Evolutionary conservation across 1,140 invertebrate species (phyloP).

Genomic region (Drosophila simulans): DNA sequence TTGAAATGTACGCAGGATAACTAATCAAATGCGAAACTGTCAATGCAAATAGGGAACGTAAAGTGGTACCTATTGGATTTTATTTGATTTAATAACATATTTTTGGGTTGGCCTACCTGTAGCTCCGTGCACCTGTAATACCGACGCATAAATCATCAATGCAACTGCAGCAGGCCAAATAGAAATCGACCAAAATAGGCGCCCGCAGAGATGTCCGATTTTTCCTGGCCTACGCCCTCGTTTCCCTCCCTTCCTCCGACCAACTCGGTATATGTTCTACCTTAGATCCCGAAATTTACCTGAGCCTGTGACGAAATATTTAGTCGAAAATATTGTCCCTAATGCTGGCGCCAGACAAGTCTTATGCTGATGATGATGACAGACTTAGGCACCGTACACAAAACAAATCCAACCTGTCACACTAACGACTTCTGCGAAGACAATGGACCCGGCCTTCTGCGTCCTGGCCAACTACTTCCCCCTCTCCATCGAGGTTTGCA

Average conservation of each 20-base stretch:
- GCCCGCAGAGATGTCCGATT: constrained; percentile 68
- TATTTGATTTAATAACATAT: constrained; percentile 16
- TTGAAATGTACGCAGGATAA: no score
- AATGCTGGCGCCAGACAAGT: constrained; percentile 84
- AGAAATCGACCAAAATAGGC: constrained; percentile 72
- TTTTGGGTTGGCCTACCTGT: constrained; percentile 47
- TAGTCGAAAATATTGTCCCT: constrained; percentile 84
- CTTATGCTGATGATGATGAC: constrained; percentile 84
- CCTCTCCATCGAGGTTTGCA: constrained; percentile 10
- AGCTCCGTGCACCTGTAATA: constrained; percentile 60
- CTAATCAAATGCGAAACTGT: no score
- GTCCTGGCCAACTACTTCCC: constrained; percentile 15
- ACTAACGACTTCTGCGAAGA: constrained; percentile 84
- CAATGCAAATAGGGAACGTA: neutral
- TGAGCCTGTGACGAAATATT: constrained; percentile 80
- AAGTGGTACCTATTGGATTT: constrained; percentile 25
- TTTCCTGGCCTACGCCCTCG: constrained; percentile 58
- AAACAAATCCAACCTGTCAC: constrained; percentile 83
- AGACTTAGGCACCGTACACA: constrained; percentile 81
- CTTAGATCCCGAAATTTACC: constrained; percentile 22
- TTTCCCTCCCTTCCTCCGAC: constrained; percentile 3
- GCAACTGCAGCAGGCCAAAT: constrained; percentile 47
- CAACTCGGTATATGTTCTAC: neutral
- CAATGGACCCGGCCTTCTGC: constrained; percentile 51
- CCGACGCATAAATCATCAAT: constrained; percentile 71